Evolutionary conservation across 2,888 invertebrate genomes (phyloP), one percentile per base, ranked within the genome.

Genomic region (Conchocele bisecta): DNA sequence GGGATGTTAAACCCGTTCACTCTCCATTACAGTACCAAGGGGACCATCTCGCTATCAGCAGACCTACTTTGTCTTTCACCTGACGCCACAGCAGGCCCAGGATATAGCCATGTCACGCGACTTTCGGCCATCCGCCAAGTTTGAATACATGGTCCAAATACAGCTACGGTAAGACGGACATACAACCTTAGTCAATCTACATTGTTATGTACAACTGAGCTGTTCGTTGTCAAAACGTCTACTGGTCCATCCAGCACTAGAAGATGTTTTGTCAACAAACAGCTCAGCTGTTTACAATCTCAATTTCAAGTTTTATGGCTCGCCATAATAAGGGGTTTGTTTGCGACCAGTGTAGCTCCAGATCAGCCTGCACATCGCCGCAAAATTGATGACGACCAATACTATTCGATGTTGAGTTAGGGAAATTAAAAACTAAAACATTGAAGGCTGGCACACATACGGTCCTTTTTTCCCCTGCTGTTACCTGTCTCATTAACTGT

Each of bases 81-180:
- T 98, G 50, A 97, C 97, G 2, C 97, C 97, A 17, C 95, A 96
- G 88, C 98, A 98, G 91, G 97, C 97, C 22, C 95, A 96, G 15
- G 96, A 97, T 87, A 95, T 98, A 48, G 96, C 96, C 0, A 94
- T 94, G 73, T 96, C 96, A 58, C 93, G 85, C 65, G 86, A 86
- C 79, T 84, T 81, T 68, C 68, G 86, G 64, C 85, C 85, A 33
- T 83, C 86, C 70, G 83, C 87, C 15, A 86, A 83, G 73, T 83
- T 77, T 72, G 96, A 96, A 89, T 95, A 94, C 79, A 85, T 84
- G 56, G 90, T 91, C 76, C 94, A 97, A 94, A 95, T 97, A 53
- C 98, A 98, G 92, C 93, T 98, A 91, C 93, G 98, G 87, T 89
- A 69, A 60, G 69, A 54, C 22, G 24, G n/a, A 3, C 13, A 20